phyloP scores from a whole-genome alignment of 2,888 invertebrate species.

The Tachina grossa region DNA sequence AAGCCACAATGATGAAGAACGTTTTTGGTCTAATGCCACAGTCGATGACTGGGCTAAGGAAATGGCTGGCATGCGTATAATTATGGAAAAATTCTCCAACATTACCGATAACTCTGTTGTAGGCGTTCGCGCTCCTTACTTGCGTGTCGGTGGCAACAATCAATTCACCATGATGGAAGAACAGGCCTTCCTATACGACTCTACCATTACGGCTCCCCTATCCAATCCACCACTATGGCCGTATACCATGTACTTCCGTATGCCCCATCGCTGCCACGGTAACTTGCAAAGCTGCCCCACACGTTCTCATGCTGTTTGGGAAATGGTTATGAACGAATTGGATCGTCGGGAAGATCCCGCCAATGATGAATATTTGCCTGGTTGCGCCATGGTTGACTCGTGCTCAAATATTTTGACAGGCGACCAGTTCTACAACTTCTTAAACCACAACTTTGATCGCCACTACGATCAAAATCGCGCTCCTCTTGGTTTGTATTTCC shows the following conservation, averaged over 20 bases:
- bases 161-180: constrained; percentile 99
- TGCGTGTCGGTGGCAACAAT: constrained; percentile 96
- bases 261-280: constrained; percentile 97
- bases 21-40: constrained; percentile 96
- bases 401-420: constrained; percentile 96
- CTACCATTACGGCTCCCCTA: constrained; percentile 95
- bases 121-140: constrained; percentile 94
- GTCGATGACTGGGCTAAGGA: constrained; percentile 97
- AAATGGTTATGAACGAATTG: constrained; percentile 97
- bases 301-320: constrained; percentile 96
- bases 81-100: constrained; percentile 94
- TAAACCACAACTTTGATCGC: constrained; percentile 96
- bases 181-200: constrained; percentile 97
- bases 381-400: constrained; percentile 97
- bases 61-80: constrained; percentile 96
- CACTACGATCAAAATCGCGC: constrained; percentile 96
- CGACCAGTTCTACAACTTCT: constrained; percentile 96
- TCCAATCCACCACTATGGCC: constrained; percentile 98
- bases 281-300: constrained; percentile 96
- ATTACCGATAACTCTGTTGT: constrained; percentile 95
- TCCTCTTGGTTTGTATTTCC: constrained; percentile 95
- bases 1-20: constrained; percentile 95
- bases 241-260: constrained; percentile 98
- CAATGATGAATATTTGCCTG: constrained; percentile 94
- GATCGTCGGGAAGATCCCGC: constrained; percentile 95